These are phyloP conservation scores for Holacanthus passer DNA, from an alignment of 2,113 vertebrate genomes.

Conservation along the genomic window DNA sequence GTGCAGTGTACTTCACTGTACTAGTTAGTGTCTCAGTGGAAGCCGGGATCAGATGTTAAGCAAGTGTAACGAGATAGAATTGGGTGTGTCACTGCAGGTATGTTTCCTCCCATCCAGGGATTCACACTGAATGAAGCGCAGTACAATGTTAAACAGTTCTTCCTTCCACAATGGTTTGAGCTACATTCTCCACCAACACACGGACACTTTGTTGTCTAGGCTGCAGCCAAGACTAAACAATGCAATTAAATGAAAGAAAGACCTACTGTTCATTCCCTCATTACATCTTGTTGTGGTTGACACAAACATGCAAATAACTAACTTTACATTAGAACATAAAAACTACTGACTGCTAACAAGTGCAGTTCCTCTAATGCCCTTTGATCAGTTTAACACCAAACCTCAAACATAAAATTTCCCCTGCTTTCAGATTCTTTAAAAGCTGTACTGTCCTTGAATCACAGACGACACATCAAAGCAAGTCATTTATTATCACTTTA, in stretches of 20 bases:
- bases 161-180: not conserved
- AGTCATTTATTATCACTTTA: constrained; percentile 70
- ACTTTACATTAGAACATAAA: not conserved
- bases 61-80: not conserved
- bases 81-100: not conserved
- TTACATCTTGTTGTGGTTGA: not conserved
- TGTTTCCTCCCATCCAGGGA: not conserved
- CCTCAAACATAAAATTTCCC: not conserved
- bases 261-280: not conserved
- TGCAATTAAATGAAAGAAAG: not conserved
- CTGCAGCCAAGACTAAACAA: not conserved
- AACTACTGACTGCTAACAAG: not conserved
- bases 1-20: not conserved
- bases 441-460: not conserved
- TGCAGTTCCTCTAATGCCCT: not conserved
- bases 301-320: not conserved
- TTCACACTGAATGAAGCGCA: not conserved
- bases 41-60: not conserved
- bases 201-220: not conserved
- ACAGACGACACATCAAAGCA: constrained; percentile 48
- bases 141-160: not conserved
- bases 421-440: not conserved
- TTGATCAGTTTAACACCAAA: not conserved
- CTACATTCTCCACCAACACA: not conserved
- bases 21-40: too few relatives aligned